A percentile compares a stretch with the other conserved stretches of the same genome.
phyloP scores from a whole-genome alignment of 2,113 vertebrate genomes.

The Poeciliopsis retropinna region DNA sequence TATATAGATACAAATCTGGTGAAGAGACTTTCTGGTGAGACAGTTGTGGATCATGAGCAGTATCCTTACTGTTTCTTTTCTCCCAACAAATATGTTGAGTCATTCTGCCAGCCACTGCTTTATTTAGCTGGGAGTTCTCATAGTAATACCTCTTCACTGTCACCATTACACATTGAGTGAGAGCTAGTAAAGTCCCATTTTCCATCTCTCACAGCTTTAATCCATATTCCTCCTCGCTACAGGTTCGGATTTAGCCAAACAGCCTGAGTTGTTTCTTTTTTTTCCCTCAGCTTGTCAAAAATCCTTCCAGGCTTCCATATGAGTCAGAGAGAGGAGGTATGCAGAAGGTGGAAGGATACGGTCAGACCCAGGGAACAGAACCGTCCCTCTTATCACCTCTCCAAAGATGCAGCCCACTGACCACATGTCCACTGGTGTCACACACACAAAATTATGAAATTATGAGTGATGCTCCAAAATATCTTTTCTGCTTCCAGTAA shows the following conservation, averaged over 20 bases:
- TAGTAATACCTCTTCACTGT: slow-evolving; percentile 48
- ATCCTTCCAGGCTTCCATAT: background rate
- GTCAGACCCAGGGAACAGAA: slow-evolving; percentile 97
- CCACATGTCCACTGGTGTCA: slow-evolving; percentile 98
- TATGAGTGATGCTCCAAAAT: background rate
- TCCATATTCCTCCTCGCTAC: slow-evolving; percentile 3
- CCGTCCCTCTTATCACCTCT: slow-evolving; percentile 97
- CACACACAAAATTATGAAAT: slow-evolving; percentile 60
- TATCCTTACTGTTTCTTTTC: slow-evolving; percentile 6
- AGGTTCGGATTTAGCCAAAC: slow-evolving; percentile 8
- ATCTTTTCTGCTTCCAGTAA: too few species aligned
- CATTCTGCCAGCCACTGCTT: slow-evolving; percentile 31
- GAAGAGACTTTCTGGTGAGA: background rate
- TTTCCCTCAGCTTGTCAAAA: background rate
- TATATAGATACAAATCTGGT: too few species aligned
- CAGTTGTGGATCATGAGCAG: background rate
- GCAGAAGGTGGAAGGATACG: slow-evolving; percentile 89
- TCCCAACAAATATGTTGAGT: slow-evolving; percentile 25
- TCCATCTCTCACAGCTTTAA: slow-evolving; percentile 44
- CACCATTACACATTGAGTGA: slow-evolving; percentile 43
- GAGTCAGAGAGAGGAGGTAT: slow-evolving; percentile 2
- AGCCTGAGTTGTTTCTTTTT: slow-evolving; percentile 1
- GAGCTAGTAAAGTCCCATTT: slow-evolving; percentile 29
- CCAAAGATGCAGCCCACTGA: slow-evolving; percentile 99
- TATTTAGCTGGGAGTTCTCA: slow-evolving; percentile 53